A percentile compares a stretch with the other conserved stretches of the same genome.
phyloP scores from a whole-genome alignment of 53 echinoderm and acorn worm genomes.

The Hippasteria phrygiana region DNA sequence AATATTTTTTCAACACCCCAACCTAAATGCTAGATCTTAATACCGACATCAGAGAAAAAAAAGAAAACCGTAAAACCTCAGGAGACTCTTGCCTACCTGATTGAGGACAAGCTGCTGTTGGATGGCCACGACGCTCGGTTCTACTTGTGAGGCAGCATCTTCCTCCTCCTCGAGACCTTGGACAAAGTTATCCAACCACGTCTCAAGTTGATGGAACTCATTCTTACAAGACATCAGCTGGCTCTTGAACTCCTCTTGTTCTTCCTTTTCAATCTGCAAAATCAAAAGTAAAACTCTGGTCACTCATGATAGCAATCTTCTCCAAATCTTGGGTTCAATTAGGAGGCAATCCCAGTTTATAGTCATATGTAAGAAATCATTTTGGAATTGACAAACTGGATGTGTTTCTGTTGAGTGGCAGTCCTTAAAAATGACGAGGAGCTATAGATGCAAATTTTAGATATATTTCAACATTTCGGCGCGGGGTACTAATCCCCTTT shows the following conservation, averaged over 20 bases:
- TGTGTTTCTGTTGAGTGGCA: no score
- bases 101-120: conserved; percentile 75
- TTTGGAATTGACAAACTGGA: no score
- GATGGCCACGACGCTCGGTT: conserved; percentile 41
- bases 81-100: conserved; percentile 45
- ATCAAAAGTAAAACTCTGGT: background rate
- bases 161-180: conserved; percentile 52
- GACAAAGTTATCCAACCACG: conserved; percentile 71
- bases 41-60: no score
- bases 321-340: background rate
- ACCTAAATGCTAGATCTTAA: no score
- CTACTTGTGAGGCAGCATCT: conserved; percentile 9
- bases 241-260: conserved; percentile 66
- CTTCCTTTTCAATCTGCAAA: conserved; percentile 77
- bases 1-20: no score
- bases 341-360: no score
- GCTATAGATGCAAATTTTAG: no score
- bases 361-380: no score
- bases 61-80: no score
- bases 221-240: conserved; percentile 77
- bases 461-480: no score
- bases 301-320: background rate
- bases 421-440: no score
- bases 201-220: conserved; percentile 70
- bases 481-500: no score